Evolutionary conservation across 2,113 vertebrate genomes (phyloP).

Genomic region (Eudyptes chrysolophus): DNA sequence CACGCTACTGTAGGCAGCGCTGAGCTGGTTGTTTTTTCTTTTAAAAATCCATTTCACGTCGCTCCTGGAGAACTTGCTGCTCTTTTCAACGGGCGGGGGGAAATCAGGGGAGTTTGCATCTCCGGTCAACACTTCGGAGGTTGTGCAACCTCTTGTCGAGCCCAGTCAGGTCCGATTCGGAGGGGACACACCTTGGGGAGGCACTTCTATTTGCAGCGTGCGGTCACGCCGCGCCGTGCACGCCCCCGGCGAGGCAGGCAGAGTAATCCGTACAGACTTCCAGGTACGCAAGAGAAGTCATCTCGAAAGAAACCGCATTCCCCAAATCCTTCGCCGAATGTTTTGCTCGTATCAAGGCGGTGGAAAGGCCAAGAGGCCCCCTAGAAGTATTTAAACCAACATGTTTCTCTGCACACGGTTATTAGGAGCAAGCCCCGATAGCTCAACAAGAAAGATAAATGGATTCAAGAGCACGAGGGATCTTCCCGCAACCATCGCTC

Average conservation of each 20-base stretch:
- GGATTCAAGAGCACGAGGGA: not conserved
- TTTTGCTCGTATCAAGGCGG: accelerated
- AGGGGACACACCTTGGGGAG: not conserved
- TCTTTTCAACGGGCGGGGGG: accelerated
- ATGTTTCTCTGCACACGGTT: accelerated
- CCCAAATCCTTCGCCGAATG: not conserved
- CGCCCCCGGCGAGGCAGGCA: not conserved
- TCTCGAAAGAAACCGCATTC: not conserved
- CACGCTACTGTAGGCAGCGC: accelerated
- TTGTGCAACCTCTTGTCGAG: not conserved
- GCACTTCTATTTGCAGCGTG: not conserved
- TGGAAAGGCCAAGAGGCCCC: not conserved
- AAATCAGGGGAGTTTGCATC: accelerated
- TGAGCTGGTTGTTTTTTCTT: accelerated
- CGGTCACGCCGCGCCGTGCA: not conserved
- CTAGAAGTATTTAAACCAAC: not conserved
- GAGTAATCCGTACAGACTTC: not conserved
- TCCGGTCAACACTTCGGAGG: accelerated
- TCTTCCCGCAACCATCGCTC: accelerated
- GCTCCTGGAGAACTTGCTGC: not conserved
- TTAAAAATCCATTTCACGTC: too few relatives aligned
- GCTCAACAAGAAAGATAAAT: not conserved
- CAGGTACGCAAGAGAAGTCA: not conserved
- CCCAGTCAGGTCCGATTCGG: accelerated
- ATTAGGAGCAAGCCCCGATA: not conserved